phyloP scores from a whole-genome alignment of 53 echinoderm and acorn worm species.

The Glandiceps talaboti region DNA sequence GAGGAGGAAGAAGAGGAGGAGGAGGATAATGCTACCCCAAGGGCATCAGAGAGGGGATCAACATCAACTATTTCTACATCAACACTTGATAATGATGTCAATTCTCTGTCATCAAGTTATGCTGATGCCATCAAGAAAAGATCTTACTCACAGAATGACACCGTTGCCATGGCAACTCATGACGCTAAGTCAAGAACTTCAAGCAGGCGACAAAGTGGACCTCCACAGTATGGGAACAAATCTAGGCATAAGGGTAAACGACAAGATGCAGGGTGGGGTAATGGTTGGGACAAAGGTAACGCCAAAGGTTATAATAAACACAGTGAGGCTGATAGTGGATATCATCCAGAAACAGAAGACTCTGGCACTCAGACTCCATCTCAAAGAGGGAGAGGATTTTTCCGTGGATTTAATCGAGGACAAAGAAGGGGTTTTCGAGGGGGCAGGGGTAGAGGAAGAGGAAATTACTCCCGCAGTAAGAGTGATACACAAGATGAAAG shows the following conservation, averaged over 20 bases:
- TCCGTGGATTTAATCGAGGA: background rate
- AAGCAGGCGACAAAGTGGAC: background rate
- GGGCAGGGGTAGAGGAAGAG: background rate
- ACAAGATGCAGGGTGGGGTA: background rate
- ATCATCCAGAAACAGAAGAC: background rate
- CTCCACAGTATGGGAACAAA: background rate
- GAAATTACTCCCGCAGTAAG: background rate
- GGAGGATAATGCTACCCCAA: background rate
- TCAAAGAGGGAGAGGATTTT: background rate
- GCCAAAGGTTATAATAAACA: background rate
- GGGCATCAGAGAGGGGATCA: background rate
- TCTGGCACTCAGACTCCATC: background rate
- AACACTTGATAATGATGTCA: background rate
- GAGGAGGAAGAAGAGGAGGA: background rate
- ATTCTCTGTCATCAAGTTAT: background rate
- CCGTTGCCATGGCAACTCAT: background rate
- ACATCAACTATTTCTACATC: background rate
- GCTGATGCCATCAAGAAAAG: background rate
- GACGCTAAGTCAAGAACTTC: background rate
- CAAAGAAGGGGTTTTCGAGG: background rate
- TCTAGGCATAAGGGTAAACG: background rate
- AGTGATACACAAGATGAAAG: background rate
- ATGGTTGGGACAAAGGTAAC: background rate
- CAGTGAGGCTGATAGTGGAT: background rate
- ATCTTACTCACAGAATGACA: background rate